Evolutionary conservation across 2,797 vertebrate species (phyloP), one percentile per base, ranked within the genome.

Genomic region (Argya squamiceps): DNA sequence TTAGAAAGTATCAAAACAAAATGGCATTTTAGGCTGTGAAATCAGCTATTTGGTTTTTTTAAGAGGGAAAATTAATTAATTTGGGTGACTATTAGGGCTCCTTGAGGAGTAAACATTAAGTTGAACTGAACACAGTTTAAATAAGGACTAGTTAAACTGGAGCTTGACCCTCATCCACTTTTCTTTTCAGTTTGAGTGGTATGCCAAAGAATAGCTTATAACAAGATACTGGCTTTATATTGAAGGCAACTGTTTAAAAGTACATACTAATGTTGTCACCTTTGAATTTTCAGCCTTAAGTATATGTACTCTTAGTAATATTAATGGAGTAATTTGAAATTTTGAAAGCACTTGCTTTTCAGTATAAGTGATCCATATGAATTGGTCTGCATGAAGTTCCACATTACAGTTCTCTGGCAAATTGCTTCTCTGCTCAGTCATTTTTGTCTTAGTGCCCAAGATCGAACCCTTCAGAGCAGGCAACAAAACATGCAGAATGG

Each of bases 171-270:
- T 84, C 24, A 39, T 64, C n/a, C 18, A 12, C 39, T 78, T 59
- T 89, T 74, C 43, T 22, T 60, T 84, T 81, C 56, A 8, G 15
- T 62, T 73, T 53, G 69, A 83, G 34, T 59, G 50, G 63, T 86
- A 73, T 26, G 86, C n/a, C 44, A 46, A 23, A 46, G 89, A 93
- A 87, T 84, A 90, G 62, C 76, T 95, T 27, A 8, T 81, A 93
- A 88, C 77, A 92, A 91, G 80, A 64, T 53, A 59, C 58, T 90
- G 80, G 32, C 26, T 92, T 96, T 95, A 83, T 88, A 74, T 12
- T 81, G 84, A 92, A 91, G 80, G 37, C 78, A 96, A 36, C 68
- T 91, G 26, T 96, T 96, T 96, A 43, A 62, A 91, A 95, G 89
- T 41, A 23, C 37, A 37, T 68, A 67, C 14, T 56, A n/a, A 86